phyloP scores from a whole-genome alignment of 2,113 vertebrate genomes.

The Ibidorhyncha struthersii region DNA sequence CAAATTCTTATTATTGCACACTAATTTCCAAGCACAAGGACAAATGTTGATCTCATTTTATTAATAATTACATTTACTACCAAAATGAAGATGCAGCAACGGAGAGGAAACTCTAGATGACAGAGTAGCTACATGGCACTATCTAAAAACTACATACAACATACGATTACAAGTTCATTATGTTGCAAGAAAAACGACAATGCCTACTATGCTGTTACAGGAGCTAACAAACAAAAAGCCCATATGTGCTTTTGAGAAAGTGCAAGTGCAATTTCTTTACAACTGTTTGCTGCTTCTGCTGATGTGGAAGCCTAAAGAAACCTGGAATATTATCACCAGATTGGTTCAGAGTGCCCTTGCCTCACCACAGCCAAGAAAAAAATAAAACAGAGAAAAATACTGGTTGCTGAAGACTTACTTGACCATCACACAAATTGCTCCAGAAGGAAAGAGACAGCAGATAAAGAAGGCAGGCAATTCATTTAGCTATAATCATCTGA shows the following conservation, averaged over 20 bases:
- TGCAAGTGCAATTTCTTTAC: neutral
- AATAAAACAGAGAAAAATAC: neutral
- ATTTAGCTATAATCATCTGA: neutral
- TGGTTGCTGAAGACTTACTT: neutral
- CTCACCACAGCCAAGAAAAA: neutral
- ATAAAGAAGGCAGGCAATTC: neutral
- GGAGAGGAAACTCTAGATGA: neutral
- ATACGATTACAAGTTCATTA: rapidly evolving
- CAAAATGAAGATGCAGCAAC: neutral
- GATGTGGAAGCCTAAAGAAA: neutral
- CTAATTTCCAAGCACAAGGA: neutral
- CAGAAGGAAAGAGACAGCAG: neutral
- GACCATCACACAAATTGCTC: neutral
- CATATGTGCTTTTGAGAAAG: neutral
- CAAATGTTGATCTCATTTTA: neutral
- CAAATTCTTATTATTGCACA: neutral
- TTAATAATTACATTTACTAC: neutral
- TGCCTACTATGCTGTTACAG: neutral
- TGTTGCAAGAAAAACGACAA: neutral
- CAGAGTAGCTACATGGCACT: neutral
- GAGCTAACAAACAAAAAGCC: neutral
- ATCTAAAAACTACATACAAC: neutral
- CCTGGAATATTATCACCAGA: neutral
- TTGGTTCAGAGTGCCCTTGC: neutral
- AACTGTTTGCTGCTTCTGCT: neutral